These are phyloP conservation scores for Agonum fuliginosum DNA, from an alignment of 2,888 invertebrate species.

Conservation along the genomic window DNA sequence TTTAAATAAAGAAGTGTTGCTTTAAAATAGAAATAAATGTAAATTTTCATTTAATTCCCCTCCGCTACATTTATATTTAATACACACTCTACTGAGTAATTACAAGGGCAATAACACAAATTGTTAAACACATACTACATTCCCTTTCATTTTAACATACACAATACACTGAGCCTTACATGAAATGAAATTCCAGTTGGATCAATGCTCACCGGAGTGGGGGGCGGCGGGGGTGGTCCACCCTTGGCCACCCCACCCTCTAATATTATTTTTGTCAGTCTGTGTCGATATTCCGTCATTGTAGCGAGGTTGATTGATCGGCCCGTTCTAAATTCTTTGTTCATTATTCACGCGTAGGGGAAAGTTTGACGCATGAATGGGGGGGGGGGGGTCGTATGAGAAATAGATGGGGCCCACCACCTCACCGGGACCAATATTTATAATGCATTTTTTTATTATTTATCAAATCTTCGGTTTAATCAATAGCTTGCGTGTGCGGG, in stretches of 20 bases:
- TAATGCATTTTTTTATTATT: constrained; percentile 69
- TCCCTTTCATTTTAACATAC: neutral
- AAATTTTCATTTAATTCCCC: neutral
- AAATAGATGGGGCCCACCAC: constrained; percentile 55
- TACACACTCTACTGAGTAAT: neutral
- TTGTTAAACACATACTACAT: neutral
- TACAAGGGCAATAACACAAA: neutral
- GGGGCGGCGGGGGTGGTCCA: constrained; percentile 35
- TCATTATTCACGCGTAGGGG: constrained; percentile 56
- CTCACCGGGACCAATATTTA: constrained; percentile 67
- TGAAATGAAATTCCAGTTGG: neutral
- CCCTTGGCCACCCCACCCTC: too few species aligned
- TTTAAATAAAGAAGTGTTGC: too few species aligned
- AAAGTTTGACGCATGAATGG: constrained; percentile 30
- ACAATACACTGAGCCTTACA: neutral
- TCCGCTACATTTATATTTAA: neutral
- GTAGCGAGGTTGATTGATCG: constrained; percentile 51
- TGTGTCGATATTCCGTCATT: constrained; percentile 56
- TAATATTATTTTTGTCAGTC: constrained; percentile 57
- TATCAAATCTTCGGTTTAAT: constrained; percentile 63
- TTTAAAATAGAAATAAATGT: too few species aligned
- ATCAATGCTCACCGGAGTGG: neutral
- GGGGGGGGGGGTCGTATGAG: constrained; percentile 48
- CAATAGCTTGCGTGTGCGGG: constrained; percentile 42
- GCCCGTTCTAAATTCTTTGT: constrained; percentile 52